These are phyloP conservation scores for Clytia hemisphaerica DNA, from an alignment of 30 jellyfish, hydroid and myxozoan species.

Conservation along the genomic window DNA sequence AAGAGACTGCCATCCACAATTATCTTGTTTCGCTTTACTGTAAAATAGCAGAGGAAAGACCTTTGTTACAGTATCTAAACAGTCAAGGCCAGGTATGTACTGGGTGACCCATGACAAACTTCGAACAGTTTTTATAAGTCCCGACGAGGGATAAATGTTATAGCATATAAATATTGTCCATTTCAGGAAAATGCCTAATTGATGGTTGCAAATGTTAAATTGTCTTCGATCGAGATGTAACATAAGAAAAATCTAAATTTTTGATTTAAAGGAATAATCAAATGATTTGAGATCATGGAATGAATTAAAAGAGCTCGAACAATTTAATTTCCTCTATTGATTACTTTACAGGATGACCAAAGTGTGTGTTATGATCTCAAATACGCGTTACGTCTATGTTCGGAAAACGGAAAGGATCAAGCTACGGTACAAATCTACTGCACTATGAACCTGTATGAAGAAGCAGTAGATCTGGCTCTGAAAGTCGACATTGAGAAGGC, in stretches of 20 bases:
- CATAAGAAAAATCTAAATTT: too few relatives aligned
- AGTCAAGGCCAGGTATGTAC: slow-evolving; percentile 73
- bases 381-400: slow-evolving; percentile 80
- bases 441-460: slow-evolving; percentile 77
- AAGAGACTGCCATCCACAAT: slow-evolving; percentile 90
- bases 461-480: slow-evolving; percentile 91
- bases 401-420: slow-evolving; percentile 62
- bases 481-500: slow-evolving; percentile 91
- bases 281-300: too few relatives aligned
- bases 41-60: slow-evolving; percentile 67
- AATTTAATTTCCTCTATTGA: too few relatives aligned
- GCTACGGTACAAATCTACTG: slow-evolving; percentile 85
- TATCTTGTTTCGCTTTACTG: slow-evolving; percentile 82
- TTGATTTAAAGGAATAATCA: too few relatives aligned
- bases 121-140: too few relatives aligned
- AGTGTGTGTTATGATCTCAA: slow-evolving; percentile 67
- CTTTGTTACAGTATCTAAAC: slow-evolving; percentile 72
- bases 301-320: too few relatives aligned
- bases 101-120: too few relatives aligned
- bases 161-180: too few relatives aligned
- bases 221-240: too few relatives aligned
- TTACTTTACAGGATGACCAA: slow-evolving; percentile 54
- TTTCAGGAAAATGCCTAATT: too few relatives aligned
- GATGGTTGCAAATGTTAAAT: too few relatives aligned
- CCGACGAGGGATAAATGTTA: too few relatives aligned